These are phyloP conservation scores for Jordanella pulchra DNA, from an alignment of 2,797 vertebrate species.

Conservation along the genomic window DNA sequence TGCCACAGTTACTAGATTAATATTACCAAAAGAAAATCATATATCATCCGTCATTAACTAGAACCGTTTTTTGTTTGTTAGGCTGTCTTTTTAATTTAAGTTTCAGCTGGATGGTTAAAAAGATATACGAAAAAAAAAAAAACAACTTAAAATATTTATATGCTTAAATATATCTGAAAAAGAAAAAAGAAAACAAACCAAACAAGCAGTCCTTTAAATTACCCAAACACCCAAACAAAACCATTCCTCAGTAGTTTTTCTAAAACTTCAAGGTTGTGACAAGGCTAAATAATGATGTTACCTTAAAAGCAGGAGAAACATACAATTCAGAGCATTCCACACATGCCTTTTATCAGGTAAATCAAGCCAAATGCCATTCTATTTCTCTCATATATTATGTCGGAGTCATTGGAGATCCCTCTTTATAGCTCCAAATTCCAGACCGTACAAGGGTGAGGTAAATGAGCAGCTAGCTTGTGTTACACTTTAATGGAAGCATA, in stretches of 20 bases:
- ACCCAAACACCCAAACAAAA: not conserved
- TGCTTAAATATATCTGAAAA: not conserved
- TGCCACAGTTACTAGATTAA: too few species aligned
- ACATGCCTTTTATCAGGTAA: not conserved
- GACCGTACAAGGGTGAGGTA: not conserved
- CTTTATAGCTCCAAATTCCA: not conserved
- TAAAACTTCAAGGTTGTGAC: not conserved
- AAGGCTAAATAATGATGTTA: not conserved
- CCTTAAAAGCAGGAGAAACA: not conserved
- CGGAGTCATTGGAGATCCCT: not conserved
- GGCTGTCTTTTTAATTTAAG: not conserved
- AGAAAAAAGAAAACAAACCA: not conserved
- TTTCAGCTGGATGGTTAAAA: not conserved
- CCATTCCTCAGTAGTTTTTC: not conserved
- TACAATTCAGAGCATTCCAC: not conserved
- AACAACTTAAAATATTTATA: too few species aligned
- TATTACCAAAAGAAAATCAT: too few species aligned
- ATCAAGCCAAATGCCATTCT: not conserved
- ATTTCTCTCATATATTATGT: not conserved
- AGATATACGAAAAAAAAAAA: not conserved
- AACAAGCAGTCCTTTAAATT: not conserved
- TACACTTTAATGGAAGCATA: not conserved
- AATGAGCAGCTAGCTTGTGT: conserved; percentile 1
- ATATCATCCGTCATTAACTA: not conserved
- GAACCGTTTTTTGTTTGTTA: not conserved